Evolutionary conservation across 2,113 vertebrate genomes (phyloP), one percentile per base, ranked within the genome.

Genomic region (Amblyopsis rosae): DNA sequence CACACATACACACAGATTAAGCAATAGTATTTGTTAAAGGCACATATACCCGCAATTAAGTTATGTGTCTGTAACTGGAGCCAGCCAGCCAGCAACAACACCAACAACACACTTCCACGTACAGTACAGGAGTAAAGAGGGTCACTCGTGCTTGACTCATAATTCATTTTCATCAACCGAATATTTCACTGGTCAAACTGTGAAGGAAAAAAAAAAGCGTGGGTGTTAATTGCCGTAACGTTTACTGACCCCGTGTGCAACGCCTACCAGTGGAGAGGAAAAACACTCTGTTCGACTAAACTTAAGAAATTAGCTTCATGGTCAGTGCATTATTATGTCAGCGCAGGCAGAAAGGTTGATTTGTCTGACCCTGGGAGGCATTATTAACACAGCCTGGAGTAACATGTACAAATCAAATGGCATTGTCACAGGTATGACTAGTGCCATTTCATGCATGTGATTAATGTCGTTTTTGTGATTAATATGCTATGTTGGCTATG

Each of bases 361-460:
- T 82, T 72, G 60, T 62, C 53, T 65, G 79, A 79, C 83, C 82
- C 87, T 86, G 81, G 83, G 86, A 82, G 88, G 89, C 84, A 76
- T 88, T 86, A 88, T 91, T 89, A 89, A 79, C 87, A 64, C 90
- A 83, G 84, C 64, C 82, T 86, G 88, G 78, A 88, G 86, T 75
- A 81, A 88, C 80, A 62, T 64, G 47, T 85, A 88, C 87, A 86
- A 90, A 89, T 90, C 86, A 90, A 82, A 79, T 84, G 87, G 81
- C 76, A 89, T 89, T 87, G 87, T 89, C 84, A 80, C 76, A 82
- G 81, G 81, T 86, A 80, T 82, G 78, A 80, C 83, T 69, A 69
- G 83, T 81, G 77, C 85, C 86, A 85, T 82, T 55, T 89, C 81
- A 72, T 83, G 83, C 83, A 85, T 85, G 79, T 90, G 85, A 89